phyloP scores from a whole-genome alignment of 2,797 vertebrate genomes.

The Spondyliosoma cantharus region DNA sequence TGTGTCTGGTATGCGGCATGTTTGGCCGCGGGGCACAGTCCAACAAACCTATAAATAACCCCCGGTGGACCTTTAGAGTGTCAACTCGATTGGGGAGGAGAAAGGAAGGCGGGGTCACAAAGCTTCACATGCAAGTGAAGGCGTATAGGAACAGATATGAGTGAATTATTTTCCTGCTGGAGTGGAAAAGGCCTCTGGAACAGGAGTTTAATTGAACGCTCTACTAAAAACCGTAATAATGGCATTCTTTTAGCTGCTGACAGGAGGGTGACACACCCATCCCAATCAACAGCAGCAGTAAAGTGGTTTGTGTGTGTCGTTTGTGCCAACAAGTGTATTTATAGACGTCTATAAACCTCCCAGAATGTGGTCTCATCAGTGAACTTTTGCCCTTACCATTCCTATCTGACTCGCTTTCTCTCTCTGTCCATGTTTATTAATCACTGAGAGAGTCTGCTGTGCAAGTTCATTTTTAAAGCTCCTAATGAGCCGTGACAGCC shows the following conservation, averaged over 20 bases:
- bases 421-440: constrained; percentile 75
- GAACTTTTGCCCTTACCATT: constrained; percentile 54
- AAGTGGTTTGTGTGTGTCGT: background rate
- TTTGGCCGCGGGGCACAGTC: constrained; percentile 45
- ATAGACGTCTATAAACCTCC: constrained; percentile 43
- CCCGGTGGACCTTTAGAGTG: constrained; percentile 51
- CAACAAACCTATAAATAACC: constrained; percentile 70
- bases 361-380: constrained; percentile 39
- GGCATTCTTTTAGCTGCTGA: background rate
- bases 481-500: constrained; percentile 81
- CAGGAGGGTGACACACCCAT: background rate
- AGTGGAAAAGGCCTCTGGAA: constrained; percentile 10
- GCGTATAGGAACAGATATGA: background rate
- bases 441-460: constrained; percentile 75
- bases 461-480: constrained; percentile 78
- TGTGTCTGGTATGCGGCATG: constrained; percentile 65
- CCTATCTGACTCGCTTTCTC: constrained; percentile 41
- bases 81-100: constrained; percentile 25
- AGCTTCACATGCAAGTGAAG: constrained; percentile 24
- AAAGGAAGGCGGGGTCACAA: background rate
- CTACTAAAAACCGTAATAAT: background rate
- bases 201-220: background rate
- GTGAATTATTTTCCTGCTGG: background rate
- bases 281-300: constrained; percentile 6
- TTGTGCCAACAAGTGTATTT: constrained; percentile 41